Conservation (phyloP, 2,797 vertebrate species). For the Coreius guichenoti region DNA sequence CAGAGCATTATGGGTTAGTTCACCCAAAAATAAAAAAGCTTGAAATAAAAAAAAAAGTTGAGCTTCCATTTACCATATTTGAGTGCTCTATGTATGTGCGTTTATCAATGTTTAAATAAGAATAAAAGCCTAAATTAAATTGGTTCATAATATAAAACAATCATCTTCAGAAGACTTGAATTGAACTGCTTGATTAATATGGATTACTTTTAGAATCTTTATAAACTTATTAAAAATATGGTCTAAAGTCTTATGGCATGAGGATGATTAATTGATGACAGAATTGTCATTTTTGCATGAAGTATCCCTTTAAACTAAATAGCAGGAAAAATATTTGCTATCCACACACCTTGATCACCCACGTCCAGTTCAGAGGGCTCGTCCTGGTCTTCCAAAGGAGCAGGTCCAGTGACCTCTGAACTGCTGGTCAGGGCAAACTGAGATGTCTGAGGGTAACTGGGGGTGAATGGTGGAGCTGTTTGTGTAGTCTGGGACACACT, state of each 20-base stretch:
- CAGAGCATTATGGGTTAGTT: not conserved
- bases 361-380: conserved; percentile 74
- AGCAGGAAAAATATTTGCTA: not conserved
- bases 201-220: too few species aligned
- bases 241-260: not conserved
- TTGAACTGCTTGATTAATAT: not conserved
- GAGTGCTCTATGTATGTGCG: not conserved
- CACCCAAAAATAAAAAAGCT: not conserved
- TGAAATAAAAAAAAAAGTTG: too few species aligned
- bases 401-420: conserved; percentile 50
- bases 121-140: not conserved
- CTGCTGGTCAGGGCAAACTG: conserved; percentile 41
- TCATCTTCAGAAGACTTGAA: not conserved
- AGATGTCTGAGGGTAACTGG: conserved; percentile 46
- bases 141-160: not conserved
- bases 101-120: not conserved
- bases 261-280: not conserved
- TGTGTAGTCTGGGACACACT: conserved; percentile 23
- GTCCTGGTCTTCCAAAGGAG: conserved; percentile 59
- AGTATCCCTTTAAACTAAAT: not conserved
- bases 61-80: not conserved
- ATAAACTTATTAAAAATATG: not conserved
- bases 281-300: not conserved
- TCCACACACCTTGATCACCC: conserved; percentile 73
- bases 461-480: conserved; percentile 37